phyloP scores from a whole-genome alignment of 2,888 invertebrate species.

The Heliconius ismenius region DNA sequence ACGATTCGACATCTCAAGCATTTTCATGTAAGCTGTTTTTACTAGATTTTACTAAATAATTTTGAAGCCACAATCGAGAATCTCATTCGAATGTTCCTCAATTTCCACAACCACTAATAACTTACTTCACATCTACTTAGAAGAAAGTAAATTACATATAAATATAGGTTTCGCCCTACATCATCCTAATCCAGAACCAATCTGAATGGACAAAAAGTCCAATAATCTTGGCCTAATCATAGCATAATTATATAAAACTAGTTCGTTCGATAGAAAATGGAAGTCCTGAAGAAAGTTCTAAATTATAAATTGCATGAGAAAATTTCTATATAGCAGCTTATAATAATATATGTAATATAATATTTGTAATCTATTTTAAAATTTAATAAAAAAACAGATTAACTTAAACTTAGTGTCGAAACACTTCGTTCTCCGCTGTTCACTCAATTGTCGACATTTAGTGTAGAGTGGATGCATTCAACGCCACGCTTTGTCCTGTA shows the following conservation, averaged over 20 bases:
- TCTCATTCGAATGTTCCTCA: not conserved
- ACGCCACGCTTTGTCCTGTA: not conserved
- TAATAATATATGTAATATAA: not conserved
- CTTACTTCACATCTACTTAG: not conserved
- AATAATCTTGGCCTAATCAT: constrained; percentile 34
- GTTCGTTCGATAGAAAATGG: constrained; percentile 29
- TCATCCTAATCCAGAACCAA: constrained; percentile 27
- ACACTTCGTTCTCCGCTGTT: too few species aligned
- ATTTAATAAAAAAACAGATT: too few species aligned
- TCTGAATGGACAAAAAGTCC: constrained; percentile 36
- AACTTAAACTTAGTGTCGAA: too few species aligned
- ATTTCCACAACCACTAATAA: not conserved
- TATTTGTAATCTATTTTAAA: too few species aligned
- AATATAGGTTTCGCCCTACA: constrained; percentile 31
- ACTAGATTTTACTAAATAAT: too few species aligned
- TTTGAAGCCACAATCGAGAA: not conserved
- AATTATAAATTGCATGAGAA: constrained; percentile 21
- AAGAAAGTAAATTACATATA: constrained; percentile 25
- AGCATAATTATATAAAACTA: constrained; percentile 38
- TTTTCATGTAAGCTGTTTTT: too few species aligned
- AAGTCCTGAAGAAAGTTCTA: constrained; percentile 15
- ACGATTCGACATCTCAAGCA: too few species aligned
- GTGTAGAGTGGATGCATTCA: not conserved
- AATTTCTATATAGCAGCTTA: not conserved
- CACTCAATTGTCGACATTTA: not conserved